Evolutionary conservation across 2,888 invertebrate genomes (phyloP), one percentile per base, ranked within the genome.

Genomic region (Smittia sp.): DNA sequence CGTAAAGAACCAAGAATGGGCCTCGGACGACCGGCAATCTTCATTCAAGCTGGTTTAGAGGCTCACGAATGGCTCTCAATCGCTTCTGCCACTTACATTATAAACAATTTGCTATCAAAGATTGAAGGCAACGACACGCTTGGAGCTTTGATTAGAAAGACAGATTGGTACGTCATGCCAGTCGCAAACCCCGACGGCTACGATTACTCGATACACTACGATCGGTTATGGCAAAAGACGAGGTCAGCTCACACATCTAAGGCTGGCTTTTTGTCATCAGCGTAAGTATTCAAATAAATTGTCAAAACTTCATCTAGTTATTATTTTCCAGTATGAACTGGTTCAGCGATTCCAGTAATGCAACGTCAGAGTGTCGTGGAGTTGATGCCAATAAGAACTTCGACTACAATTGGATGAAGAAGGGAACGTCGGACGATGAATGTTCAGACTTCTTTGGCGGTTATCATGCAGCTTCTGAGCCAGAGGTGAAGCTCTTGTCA

Each of bases 1-100:
- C 77, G 46, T n/a, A 7, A 78, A 66, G 79, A 79, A 9, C 75
- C 77, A 1, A 79, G 79, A 74, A 76, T 77, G 65, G 18, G 24
- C 3, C 11, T 38, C 20, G 84, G 83, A 75, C 91, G 91, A 76
- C 89, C 90, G 1, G 89, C 89, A 0, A 88, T 94, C 52, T 93
- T 93, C 87, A 85, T 94, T 38, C 94, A 94, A 78, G 92, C 90
- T 9, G 93, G 93, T 0, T 84, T 86, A 75, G 90, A 91, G 78
- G 90, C 89, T 1, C 81, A 89, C 77, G 93, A 93, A 81, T 93
- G 93, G 93, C 90, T 93, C 76, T 86, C 90, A 1, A 90, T 91
- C 0, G 91, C 93, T 0, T 88, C 89, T 0, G 88, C 90, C 52
- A 88, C 90, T 20, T 91, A 89, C 87, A 88, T 90, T 77, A 81